Evolutionary conservation across 2,797 vertebrate species (phyloP).

Genomic region (Myotis myotis): DNA sequence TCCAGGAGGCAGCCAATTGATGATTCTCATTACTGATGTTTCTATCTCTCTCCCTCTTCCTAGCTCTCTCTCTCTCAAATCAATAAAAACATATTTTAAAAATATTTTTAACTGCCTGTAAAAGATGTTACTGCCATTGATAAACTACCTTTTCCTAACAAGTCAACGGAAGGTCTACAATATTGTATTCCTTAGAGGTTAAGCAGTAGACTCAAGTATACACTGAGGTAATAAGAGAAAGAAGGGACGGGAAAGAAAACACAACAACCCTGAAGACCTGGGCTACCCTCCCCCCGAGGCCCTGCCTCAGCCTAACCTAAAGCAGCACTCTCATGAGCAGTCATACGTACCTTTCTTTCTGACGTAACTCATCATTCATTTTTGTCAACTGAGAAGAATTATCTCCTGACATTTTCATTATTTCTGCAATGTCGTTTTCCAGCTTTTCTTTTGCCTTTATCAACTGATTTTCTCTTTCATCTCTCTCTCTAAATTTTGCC

Average conservation of each 20-base stretch:
- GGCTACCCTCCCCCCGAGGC: neutral
- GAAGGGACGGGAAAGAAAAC: neutral
- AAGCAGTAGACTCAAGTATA: neutral
- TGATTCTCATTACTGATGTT: too few relatives aligned
- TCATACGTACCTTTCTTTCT: slow-evolving; percentile 91
- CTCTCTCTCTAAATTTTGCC: slow-evolving; percentile 89
- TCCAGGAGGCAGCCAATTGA: too few relatives aligned
- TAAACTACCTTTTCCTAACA: neutral
- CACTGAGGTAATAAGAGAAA: neutral
- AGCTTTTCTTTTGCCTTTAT: slow-evolving; percentile 92
- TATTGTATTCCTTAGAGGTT: neutral
- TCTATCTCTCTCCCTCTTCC: neutral
- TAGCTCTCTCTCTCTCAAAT: too few relatives aligned
- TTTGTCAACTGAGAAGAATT: slow-evolving; percentile 93
- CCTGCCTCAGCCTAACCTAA: too few relatives aligned
- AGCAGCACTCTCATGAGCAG: fast-evolving
- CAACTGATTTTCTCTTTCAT: slow-evolving; percentile 91
- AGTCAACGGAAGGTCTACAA: neutral
- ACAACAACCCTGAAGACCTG: neutral
- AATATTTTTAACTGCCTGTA: neutral
- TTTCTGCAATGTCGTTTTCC: slow-evolving; percentile 93
- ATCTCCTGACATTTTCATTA: slow-evolving; percentile 95
- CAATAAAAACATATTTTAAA: neutral
- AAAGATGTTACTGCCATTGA: neutral
- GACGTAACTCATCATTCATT: slow-evolving; percentile 93